Evolutionary conservation across 2,797 vertebrate species (phyloP).

Genomic region (Pantherophis vulpinus): DNA sequence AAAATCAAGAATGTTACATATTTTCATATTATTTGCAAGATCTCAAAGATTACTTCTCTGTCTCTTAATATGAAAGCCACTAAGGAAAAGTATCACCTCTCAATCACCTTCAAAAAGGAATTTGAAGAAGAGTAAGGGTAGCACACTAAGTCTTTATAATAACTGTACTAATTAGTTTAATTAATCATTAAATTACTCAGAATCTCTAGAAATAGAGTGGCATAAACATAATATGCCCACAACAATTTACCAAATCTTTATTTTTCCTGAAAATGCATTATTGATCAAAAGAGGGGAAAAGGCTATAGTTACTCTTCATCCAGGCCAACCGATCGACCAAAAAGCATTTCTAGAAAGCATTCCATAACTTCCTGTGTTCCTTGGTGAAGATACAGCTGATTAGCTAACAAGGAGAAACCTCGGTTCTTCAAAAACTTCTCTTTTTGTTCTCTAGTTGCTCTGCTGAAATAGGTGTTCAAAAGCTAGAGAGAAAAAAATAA

Average conservation of each 20-base stretch:
- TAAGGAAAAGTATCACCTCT: neutral
- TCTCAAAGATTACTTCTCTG: neutral
- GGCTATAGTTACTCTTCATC: constrained; percentile 90
- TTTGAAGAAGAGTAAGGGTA: neutral
- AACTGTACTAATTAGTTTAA: neutral
- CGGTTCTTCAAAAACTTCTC: constrained; percentile 96
- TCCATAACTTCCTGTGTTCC: constrained; percentile 90
- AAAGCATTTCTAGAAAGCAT: constrained; percentile 92
- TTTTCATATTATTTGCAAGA: neutral
- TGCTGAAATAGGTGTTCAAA: constrained; percentile 91
- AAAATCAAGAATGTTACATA: neutral
- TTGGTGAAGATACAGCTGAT: constrained; percentile 94
- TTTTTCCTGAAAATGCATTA: neutral
- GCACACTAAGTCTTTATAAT: neutral
- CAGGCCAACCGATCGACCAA: constrained; percentile 83
- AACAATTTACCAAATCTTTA: neutral
- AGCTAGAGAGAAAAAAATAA: constrained; percentile 73
- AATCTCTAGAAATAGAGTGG: neutral
- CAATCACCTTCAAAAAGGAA: neutral
- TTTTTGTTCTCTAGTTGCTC: constrained; percentile 93
- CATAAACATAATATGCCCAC: neutral
- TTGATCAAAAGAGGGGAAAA: neutral
- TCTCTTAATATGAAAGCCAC: neutral
- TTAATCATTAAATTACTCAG: neutral
- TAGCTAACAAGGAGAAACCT: constrained; percentile 95